These are phyloP conservation scores for Chelon auratus DNA, from an alignment of 2,797 vertebrate species.

Conservation along the genomic window DNA sequence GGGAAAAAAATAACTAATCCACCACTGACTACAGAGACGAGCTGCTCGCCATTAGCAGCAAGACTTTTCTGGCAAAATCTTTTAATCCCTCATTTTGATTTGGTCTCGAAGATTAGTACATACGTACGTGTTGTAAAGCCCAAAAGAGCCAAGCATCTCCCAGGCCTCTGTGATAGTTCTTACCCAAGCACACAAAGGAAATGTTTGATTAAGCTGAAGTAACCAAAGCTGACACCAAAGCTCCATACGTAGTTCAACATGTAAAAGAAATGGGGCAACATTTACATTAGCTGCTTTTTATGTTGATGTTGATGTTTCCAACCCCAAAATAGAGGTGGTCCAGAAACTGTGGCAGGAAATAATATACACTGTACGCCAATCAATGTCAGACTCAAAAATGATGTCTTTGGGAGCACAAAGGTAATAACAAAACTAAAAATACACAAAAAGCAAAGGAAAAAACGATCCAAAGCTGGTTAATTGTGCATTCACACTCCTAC, in stretches of 20 bases:
- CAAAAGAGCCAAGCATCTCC: neutral
- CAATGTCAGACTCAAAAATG: neutral
- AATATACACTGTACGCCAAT: neutral
- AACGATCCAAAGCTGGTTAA: neutral
- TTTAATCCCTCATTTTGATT: constrained; percentile 21
- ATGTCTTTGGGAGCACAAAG: too few species aligned
- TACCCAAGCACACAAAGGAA: neutral
- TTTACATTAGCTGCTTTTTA: too few species aligned
- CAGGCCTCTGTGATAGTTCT: neutral
- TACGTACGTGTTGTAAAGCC: neutral
- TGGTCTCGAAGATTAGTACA: constrained; percentile 6
- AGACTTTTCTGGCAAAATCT: constrained; percentile 21
- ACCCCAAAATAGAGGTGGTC: neutral
- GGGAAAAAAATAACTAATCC: neutral
- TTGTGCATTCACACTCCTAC: neutral
- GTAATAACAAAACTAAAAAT: too few species aligned
- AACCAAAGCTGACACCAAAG: neutral
- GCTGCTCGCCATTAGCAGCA: neutral
- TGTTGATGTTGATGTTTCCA: neutral
- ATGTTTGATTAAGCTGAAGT: neutral
- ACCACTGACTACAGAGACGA: constrained; percentile 1
- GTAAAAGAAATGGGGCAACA: too few species aligned
- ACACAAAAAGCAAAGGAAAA: neutral
- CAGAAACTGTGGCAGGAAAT: neutral
- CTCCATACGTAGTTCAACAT: neutral